phyloP scores from a whole-genome alignment of 2,888 invertebrate genomes.

The Hesperia comma region DNA sequence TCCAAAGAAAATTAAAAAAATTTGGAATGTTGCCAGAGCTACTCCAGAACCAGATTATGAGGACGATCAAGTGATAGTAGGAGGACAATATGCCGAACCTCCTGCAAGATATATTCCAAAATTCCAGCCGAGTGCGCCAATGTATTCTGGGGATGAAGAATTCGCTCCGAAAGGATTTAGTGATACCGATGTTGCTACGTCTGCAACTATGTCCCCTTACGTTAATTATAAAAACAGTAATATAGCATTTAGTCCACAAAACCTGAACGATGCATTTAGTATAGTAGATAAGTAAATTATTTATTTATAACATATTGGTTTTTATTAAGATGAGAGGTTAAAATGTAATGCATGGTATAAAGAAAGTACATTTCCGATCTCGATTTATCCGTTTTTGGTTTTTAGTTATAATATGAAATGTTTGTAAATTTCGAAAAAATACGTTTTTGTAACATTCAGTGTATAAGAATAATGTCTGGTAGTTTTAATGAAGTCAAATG shows the following conservation, averaged over 20 bases:
- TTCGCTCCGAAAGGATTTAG: constrained; percentile 48
- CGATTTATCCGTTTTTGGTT: constrained; percentile 13
- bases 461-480: neutral
- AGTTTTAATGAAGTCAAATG: neutral
- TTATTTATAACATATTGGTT: constrained; percentile 8
- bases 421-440: neutral
- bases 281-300: constrained; percentile 58
- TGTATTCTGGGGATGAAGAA: constrained; percentile 52
- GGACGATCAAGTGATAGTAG: constrained; percentile 56
- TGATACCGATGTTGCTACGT: constrained; percentile 54
- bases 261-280: constrained; percentile 78
- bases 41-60: constrained; percentile 50
- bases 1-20: constrained; percentile 49
- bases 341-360: constrained; percentile 10
- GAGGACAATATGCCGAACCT: constrained; percentile 75
- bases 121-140: constrained; percentile 52
- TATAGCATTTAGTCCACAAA: constrained; percentile 77
- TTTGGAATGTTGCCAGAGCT: constrained; percentile 50
- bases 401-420: neutral
- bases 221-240: constrained; percentile 77
- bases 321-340: neutral
- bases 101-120: constrained; percentile 65
- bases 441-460: no score
- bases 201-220: constrained; percentile 67
- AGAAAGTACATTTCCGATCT: constrained; percentile 36